A percentile compares a stretch with the other conserved stretches of the same genome.
Conservation (phyloP, 2,113 vertebrate genomes). For the Ifrita kowaldi region DNA sequence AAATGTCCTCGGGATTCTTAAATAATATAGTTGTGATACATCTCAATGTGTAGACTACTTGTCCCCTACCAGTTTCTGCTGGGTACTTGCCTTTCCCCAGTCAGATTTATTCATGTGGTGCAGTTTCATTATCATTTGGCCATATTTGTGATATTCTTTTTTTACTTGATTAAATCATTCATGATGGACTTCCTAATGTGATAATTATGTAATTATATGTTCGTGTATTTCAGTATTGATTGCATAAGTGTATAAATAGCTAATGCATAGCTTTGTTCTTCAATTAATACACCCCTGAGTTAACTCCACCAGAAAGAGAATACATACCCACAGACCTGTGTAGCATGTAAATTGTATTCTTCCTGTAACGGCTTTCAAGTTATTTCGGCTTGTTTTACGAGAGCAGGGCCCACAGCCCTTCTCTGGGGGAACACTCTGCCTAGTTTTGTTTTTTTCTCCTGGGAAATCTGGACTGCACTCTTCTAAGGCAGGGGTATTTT, state of each 20-base stretch:
- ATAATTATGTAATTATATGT: not conserved
- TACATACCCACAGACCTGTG: not conserved
- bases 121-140: not conserved
- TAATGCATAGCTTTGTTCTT: slow-evolving; percentile 33
- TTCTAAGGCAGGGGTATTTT: slow-evolving; percentile 18
- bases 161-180: not conserved
- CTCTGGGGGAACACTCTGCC: slow-evolving; percentile 1
- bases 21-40: not conserved
- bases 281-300: not conserved
- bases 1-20: not conserved
- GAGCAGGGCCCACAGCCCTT: not conserved
- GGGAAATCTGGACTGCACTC: not conserved
- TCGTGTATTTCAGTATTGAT: slow-evolving; percentile 18
- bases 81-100: not conserved
- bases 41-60: not conserved
- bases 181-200: not conserved
- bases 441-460: not conserved
- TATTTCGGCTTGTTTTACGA: slow-evolving; percentile 32
- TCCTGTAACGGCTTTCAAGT: slow-evolving; percentile 33
- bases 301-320: not conserved
- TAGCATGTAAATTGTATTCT: not conserved
- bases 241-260: not conserved
- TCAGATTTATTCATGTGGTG: not conserved
- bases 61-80: not conserved
- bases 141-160: not conserved